These are phyloP conservation scores for Galagoides demidoff DNA, from an alignment of 2,797 vertebrate species.

Conservation along the genomic window DNA sequence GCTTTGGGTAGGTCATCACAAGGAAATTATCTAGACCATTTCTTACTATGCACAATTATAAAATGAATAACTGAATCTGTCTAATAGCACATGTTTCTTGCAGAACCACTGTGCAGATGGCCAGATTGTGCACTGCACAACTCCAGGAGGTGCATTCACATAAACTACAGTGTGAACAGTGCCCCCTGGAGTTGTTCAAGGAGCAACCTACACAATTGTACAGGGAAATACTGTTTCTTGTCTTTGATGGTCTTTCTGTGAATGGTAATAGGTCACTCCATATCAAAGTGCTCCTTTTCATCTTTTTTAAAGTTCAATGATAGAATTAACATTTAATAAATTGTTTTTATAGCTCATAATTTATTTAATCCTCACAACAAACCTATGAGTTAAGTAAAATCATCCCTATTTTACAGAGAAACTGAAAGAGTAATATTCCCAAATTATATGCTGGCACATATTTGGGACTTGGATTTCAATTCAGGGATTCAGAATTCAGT, in stretches of 20 bases:
- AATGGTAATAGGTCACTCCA: not conserved
- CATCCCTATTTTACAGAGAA: not conserved
- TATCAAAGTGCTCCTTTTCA: not conserved
- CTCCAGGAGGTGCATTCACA: not conserved
- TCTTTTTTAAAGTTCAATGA: not conserved
- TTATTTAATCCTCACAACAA: slow-evolving; percentile 20
- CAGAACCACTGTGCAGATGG: not conserved
- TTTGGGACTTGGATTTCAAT: not conserved
- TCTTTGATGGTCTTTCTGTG: not conserved
- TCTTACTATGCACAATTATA: not conserved
- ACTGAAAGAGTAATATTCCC: not conserved
- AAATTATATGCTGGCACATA: not conserved
- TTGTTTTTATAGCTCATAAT: not conserved
- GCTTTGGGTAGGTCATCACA: slow-evolving; percentile 32
- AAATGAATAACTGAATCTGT: slow-evolving; percentile 1
- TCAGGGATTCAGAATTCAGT: not conserved
- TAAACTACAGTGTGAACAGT: not conserved
- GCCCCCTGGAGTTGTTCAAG: not conserved
- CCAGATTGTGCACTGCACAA: not conserved
- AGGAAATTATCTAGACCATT: slow-evolving; percentile 33
- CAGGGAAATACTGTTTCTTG: not conserved
- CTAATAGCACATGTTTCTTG: not conserved
- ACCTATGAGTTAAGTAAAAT: not conserved
- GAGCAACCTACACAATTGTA: not conserved
- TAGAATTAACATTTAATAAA: not conserved